These are phyloP conservation scores for Schizopygopsis pylzovi DNA, from an alignment of 2,797 vertebrate genomes.

Conservation along the genomic window DNA sequence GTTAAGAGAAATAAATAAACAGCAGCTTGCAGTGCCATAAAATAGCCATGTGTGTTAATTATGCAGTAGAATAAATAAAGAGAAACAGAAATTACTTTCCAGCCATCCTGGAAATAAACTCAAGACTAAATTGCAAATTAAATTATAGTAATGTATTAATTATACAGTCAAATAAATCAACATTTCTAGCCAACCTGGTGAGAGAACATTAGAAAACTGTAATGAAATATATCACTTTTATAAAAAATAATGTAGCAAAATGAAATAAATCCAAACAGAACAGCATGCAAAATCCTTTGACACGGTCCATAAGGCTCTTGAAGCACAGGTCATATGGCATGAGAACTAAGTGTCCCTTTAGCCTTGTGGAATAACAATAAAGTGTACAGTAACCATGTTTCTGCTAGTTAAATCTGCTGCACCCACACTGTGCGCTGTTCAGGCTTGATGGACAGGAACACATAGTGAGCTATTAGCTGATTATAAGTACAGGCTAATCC, in stretches of 20 bases:
- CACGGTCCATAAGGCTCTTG: conserved; percentile 22
- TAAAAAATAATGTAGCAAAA: background rate
- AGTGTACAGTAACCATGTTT: conserved; percentile 37
- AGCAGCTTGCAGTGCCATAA: background rate
- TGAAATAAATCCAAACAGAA: background rate
- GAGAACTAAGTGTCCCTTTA: conserved; percentile 34
- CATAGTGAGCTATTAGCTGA: conserved; percentile 70
- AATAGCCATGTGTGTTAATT: background rate
- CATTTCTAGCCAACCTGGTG: background rate
- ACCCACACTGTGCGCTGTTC: conserved; percentile 58
- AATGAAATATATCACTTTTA: background rate
- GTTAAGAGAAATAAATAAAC: background rate
- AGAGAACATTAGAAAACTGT: background rate
- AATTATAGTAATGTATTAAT: background rate
- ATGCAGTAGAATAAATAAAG: background rate
- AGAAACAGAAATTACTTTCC: background rate
- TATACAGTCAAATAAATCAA: background rate
- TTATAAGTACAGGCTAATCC: conserved; percentile 65
- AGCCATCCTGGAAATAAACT: background rate
- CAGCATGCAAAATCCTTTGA: background rate
- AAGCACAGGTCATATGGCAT: conserved; percentile 28
- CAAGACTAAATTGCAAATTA: background rate
- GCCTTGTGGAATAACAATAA: conserved; percentile 36
- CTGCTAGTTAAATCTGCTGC: conserved; percentile 34
- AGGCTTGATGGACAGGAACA: conserved; percentile 72